Evolutionary conservation across 2,113 vertebrate genomes (phyloP).

Genomic region (Manacus vitellinus): DNA sequence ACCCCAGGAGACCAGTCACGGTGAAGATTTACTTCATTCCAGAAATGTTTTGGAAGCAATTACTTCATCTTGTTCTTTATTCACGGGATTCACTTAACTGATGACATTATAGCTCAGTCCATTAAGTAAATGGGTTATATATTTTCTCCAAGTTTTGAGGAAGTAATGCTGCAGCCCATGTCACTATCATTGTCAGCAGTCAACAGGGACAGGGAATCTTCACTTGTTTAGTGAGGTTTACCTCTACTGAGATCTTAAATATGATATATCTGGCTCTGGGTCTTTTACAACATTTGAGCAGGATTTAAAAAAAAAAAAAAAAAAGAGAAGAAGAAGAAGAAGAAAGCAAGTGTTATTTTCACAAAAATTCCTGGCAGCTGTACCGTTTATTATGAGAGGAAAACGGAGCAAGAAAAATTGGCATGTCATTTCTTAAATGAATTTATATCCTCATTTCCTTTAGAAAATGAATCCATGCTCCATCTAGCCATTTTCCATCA

Average conservation of each 20-base stretch:
- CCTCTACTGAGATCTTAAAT: background rate
- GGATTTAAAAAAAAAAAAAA: background rate
- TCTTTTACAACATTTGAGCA: background rate
- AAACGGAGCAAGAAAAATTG: conserved; percentile 66
- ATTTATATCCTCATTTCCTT: conserved; percentile 71
- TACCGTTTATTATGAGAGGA: conserved; percentile 56
- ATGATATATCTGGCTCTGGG: background rate
- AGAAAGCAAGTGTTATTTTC: conserved; percentile 57
- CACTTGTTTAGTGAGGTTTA: conserved; percentile 24
- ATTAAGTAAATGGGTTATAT: conserved; percentile 67
- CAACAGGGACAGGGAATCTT: background rate
- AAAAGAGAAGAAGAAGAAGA: background rate
- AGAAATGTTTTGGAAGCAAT: conserved; percentile 70
- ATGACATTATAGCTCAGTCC: conserved; percentile 65
- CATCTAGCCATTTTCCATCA: conserved; percentile 51
- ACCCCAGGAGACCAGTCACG: conserved; percentile 55
- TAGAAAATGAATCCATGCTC: conserved; percentile 61
- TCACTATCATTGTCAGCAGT: background rate
- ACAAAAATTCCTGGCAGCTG: conserved; percentile 65
- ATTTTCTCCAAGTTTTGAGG: conserved; percentile 62
- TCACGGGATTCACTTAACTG: conserved; percentile 54
- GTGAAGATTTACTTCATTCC: conserved; percentile 55
- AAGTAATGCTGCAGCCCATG: conserved; percentile 7
- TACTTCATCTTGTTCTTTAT: conserved; percentile 67
- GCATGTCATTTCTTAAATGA: conserved; percentile 67